These are phyloP conservation scores for Ptychoptera albimana DNA, from an alignment of 2,888 invertebrate species.

Conservation along the genomic window DNA sequence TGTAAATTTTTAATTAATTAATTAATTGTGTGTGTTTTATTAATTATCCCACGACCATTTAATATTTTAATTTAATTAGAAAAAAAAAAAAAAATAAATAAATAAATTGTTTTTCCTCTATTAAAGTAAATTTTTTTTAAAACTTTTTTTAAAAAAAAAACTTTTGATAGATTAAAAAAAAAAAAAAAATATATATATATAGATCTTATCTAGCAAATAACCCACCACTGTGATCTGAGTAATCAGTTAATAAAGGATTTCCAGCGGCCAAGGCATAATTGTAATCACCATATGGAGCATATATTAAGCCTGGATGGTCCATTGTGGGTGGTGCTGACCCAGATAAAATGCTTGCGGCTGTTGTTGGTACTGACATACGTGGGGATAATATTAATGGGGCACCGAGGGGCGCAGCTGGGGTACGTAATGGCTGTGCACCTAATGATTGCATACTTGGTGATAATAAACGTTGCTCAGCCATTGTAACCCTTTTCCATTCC, in stretches of 20 bases:
- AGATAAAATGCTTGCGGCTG: slow-evolving; percentile 43
- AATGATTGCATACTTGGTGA: slow-evolving; percentile 42
- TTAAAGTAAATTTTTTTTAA: not conserved
- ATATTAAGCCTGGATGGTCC: slow-evolving; percentile 72
- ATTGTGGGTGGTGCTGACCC: slow-evolving; percentile 46
- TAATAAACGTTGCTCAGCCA: slow-evolving; percentile 63
- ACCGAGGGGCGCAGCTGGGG: slow-evolving; percentile 59
- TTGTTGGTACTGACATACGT: slow-evolving; percentile 68
- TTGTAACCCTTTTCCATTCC: slow-evolving; percentile 74
- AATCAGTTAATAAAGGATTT: slow-evolving; percentile 69
- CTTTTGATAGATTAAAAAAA: slow-evolving; percentile 1
- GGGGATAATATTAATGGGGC: slow-evolving; percentile 88
- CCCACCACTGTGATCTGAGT: slow-evolving; percentile 94
- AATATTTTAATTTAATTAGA: slow-evolving; percentile 8
- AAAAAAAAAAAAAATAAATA: slow-evolving; percentile 9
- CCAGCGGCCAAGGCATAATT: slow-evolving; percentile 69
- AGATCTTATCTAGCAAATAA: slow-evolving; percentile 61
- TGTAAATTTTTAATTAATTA: slow-evolving; percentile 17
- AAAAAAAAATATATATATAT: slow-evolving; percentile 5
- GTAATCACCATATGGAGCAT: slow-evolving; percentile 74
- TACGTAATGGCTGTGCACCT: slow-evolving; percentile 42
- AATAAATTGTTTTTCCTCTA: slow-evolving; percentile 3
- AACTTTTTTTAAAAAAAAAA: slow-evolving; percentile 1
- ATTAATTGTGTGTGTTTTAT: slow-evolving; percentile 3
- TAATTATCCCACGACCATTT: slow-evolving; percentile 1